phyloP scores from a whole-genome alignment of 2,113 vertebrate species.

The Brachirus orientalis region DNA sequence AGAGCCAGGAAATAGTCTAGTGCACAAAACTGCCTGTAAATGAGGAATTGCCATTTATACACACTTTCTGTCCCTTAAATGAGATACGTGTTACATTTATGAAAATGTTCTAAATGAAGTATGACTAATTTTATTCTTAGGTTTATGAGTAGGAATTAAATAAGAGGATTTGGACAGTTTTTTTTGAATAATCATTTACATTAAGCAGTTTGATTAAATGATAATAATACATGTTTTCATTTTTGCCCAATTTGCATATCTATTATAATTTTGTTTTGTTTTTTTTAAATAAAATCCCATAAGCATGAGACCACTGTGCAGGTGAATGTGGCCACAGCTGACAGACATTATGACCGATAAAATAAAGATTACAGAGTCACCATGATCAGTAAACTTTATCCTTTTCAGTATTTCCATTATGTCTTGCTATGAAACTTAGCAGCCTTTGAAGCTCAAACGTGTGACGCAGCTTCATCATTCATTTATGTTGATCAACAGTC shows the following conservation, averaged over 20 bases:
- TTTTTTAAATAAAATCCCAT: no score
- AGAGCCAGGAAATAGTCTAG: neutral
- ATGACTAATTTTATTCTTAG: no score
- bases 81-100: no score
- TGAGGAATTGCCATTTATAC: neutral
- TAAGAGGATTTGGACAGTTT: neutral
- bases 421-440: neutral
- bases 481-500: constrained; percentile 69
- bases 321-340: neutral
- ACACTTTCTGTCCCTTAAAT: no score
- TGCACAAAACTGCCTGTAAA: neutral
- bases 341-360: neutral
- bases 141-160: neutral
- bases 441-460: constrained; percentile 10
- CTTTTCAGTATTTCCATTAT: constrained; percentile 8
- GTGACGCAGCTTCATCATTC: constrained; percentile 2
- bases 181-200: neutral
- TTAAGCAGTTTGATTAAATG: neutral
- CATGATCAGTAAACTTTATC: neutral
- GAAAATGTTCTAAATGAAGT: no score
- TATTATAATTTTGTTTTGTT: no score
- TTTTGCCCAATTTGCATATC: neutral
- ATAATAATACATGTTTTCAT: neutral
- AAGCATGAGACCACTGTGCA: neutral
- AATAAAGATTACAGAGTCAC: constrained; percentile 1